These are phyloP conservation scores for Muscicapa adusta DNA, from an alignment of 2,113 vertebrate species.

Conservation along the genomic window DNA sequence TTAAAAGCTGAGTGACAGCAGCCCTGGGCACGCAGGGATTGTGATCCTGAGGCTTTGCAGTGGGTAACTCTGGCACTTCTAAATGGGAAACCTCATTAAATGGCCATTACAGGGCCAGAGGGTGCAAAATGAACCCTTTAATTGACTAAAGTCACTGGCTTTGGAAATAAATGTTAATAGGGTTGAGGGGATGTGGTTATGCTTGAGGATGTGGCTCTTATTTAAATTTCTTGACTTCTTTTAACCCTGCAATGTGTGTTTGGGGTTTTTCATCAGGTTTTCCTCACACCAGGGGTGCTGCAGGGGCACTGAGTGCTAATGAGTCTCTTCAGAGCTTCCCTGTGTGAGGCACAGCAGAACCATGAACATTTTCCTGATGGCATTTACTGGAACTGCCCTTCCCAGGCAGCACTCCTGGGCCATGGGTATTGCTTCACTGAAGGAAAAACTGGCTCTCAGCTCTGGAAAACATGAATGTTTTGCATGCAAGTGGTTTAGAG, in stretches of 20 bases:
- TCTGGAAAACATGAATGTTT: neutral
- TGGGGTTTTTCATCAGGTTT: neutral
- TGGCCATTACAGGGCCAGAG: conserved; percentile 11
- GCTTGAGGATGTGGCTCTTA: neutral
- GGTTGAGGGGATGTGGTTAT: neutral
- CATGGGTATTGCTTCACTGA: neutral
- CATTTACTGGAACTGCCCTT: neutral
- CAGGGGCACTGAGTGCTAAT: neutral
- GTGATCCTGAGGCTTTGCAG: neutral
- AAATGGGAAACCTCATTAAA: conserved; percentile 27
- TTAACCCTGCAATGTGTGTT: neutral
- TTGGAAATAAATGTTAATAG: neutral
- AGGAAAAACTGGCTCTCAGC: neutral
- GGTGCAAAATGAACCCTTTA: conserved; percentile 12
- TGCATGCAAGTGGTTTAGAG: neutral
- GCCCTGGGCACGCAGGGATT: neutral
- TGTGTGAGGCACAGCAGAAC: neutral
- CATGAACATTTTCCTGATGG: neutral
- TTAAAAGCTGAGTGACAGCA: fast-evolving
- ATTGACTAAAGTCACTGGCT: neutral
- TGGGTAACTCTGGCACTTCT: neutral
- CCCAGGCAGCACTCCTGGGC: neutral
- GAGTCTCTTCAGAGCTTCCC: neutral
- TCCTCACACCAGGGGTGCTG: neutral
- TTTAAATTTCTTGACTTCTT: neutral